Percentiles rank a stretch among this genome's conserved stretches.
Conservation (phyloP, 2,888 invertebrate species). For the Azorinus chamasolen region DNA sequence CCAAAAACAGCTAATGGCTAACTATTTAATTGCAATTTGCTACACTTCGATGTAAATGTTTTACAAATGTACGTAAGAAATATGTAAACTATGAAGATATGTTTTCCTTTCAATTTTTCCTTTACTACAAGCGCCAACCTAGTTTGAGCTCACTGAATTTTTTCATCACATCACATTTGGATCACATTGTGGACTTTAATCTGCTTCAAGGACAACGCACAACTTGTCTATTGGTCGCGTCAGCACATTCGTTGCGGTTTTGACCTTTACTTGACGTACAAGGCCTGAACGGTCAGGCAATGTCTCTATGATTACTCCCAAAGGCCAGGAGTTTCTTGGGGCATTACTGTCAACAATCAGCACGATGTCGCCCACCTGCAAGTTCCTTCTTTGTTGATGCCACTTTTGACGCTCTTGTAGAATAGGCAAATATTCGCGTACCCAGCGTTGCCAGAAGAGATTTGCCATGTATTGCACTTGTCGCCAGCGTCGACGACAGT, state of each 20-base stretch:
- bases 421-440: constrained; percentile 32
- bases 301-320: constrained; percentile 25
- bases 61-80: no score
- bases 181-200: neutral
- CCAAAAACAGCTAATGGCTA: no score
- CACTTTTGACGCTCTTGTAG: constrained; percentile 46
- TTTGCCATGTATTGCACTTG: constrained; percentile 47
- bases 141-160: no score
- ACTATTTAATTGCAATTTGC: no score
- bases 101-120: no score
- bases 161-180: no score
- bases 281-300: constrained; percentile 18
- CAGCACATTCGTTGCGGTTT: constrained; percentile 29
- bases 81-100: no score
- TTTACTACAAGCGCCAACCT: no score
- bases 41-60: no score
- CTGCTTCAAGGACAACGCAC: constrained; percentile 11
- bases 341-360: constrained; percentile 25
- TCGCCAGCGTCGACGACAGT: constrained; percentile 39
- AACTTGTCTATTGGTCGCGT: constrained; percentile 33
- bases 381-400: constrained; percentile 14
- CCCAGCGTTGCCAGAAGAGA: constrained; percentile 52
- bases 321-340: constrained; percentile 35
- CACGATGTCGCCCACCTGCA: constrained; percentile 28
- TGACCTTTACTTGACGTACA: constrained; percentile 41